Evolutionary conservation across 1,140 invertebrate genomes (phyloP).

Genomic region (Muscidifurax raptorellus): DNA sequence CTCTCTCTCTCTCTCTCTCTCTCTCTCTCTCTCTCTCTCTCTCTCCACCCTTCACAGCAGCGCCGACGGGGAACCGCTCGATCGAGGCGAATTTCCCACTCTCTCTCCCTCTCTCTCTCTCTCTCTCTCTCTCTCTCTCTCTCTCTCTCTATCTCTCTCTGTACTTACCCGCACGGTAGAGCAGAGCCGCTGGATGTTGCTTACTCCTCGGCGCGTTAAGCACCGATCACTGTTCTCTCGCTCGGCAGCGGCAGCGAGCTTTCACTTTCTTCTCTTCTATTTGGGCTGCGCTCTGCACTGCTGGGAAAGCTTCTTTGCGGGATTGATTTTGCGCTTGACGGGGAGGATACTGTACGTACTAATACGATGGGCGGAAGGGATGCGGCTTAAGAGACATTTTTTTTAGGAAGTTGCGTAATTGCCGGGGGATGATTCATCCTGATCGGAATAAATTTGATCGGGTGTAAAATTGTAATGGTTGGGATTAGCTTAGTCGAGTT

Average conservation of each 20-base stretch:
- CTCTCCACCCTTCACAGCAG: not conserved
- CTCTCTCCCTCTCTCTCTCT: not conserved
- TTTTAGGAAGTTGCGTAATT: no score
- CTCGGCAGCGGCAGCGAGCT: not conserved
- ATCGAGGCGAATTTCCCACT: slow-evolving; percentile 13
- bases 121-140: not conserved
- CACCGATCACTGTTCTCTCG: not conserved
- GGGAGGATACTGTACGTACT: not conserved
- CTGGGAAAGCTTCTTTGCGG: not conserved
- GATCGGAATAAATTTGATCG: no score
- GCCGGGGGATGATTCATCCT: no score
- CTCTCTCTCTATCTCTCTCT: not conserved
- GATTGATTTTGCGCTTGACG: not conserved
- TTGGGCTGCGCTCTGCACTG: not conserved
- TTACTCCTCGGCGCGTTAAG: not conserved
- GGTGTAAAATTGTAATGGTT: no score
- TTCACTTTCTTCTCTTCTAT: slow-evolving; percentile 1
- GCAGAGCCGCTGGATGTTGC: not conserved
- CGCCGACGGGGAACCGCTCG: slow-evolving; percentile 7
- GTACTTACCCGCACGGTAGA: not conserved
- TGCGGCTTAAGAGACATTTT: no score
- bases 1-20: not conserved
- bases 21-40: not conserved
- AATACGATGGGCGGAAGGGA: no score
- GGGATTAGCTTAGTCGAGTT: no score